Conservation (phyloP, 2,113 vertebrate genomes). For the Solea solea region DNA sequence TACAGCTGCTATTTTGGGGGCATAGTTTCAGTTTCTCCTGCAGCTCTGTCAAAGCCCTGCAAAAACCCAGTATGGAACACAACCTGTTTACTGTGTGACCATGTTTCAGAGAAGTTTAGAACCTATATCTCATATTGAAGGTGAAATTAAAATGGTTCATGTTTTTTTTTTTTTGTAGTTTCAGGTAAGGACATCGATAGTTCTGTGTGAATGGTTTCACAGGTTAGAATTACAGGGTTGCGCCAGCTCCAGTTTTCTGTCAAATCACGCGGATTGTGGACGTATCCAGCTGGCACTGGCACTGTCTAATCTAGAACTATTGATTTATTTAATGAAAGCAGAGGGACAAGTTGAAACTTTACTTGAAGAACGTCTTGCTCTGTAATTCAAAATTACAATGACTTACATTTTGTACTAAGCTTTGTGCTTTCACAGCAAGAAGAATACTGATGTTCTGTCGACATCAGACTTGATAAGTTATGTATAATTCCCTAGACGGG, state of each 20-base stretch:
- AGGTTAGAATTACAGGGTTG: constrained; percentile 19
- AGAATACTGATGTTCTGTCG: constrained; percentile 1
- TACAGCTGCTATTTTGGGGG: background rate
- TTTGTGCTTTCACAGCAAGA: constrained; percentile 29
- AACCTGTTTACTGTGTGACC: constrained; percentile 16
- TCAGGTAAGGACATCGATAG: constrained; percentile 12
- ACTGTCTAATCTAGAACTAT: constrained; percentile 12
- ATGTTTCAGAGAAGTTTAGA: constrained; percentile 24
- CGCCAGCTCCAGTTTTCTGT: constrained; percentile 25
- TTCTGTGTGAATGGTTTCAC: constrained; percentile 29
- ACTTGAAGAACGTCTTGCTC: constrained; percentile 46
- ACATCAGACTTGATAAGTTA: constrained; percentile 10
- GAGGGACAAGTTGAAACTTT: constrained; percentile 25
- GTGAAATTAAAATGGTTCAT: constrained; percentile 18
- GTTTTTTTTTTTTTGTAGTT: constrained; percentile 10
- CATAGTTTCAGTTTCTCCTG: background rate
- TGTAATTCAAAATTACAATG: constrained; percentile 10
- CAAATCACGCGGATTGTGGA: constrained; percentile 14
- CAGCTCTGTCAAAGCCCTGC: constrained; percentile 16
- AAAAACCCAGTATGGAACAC: constrained; percentile 7
- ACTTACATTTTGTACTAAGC: constrained; percentile 38
- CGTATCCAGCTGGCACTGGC: constrained; percentile 48
- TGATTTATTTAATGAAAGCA: constrained; percentile 47
- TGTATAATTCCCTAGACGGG: constrained; percentile 33
- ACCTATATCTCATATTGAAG: constrained; percentile 5